Conservation (phyloP, 2,797 vertebrate genomes). For the Limosa lapponica region DNA sequence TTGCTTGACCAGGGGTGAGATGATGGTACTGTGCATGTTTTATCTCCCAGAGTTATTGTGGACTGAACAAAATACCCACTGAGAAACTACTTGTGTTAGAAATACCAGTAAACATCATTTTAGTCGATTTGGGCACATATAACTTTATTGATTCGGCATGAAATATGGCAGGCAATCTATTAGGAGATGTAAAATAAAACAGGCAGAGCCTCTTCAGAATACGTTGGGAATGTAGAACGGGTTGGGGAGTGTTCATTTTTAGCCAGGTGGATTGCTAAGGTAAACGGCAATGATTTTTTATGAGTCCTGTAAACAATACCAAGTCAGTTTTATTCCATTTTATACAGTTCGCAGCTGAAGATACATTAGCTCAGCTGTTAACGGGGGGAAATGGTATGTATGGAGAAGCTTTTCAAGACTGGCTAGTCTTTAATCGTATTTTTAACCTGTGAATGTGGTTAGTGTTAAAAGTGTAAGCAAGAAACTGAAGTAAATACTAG, state of each 20-base stretch:
- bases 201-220: background rate
- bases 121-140: background rate
- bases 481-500: background rate
- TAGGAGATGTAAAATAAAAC: background rate
- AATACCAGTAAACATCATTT: background rate
- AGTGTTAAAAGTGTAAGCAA: background rate
- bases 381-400: background rate
- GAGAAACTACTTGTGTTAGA: background rate
- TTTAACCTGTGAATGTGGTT: slow-evolving; percentile 22
- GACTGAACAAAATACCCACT: background rate
- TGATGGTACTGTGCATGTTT: background rate
- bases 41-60: background rate
- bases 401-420: background rate
- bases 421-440: background rate
- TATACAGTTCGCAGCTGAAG: background rate
- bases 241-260: background rate
- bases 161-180: background rate
- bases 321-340: background rate
- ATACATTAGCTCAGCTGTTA: background rate
- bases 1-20: background rate
- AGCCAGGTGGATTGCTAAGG: background rate
- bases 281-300: background rate
- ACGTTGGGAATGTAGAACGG: background rate
- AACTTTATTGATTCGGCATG: slow-evolving; percentile 41
- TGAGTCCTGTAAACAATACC: background rate